Evolutionary conservation across 2,888 invertebrate species (phyloP), one percentile per base, ranked within the genome.

Genomic region (Cephalotes varians): DNA sequence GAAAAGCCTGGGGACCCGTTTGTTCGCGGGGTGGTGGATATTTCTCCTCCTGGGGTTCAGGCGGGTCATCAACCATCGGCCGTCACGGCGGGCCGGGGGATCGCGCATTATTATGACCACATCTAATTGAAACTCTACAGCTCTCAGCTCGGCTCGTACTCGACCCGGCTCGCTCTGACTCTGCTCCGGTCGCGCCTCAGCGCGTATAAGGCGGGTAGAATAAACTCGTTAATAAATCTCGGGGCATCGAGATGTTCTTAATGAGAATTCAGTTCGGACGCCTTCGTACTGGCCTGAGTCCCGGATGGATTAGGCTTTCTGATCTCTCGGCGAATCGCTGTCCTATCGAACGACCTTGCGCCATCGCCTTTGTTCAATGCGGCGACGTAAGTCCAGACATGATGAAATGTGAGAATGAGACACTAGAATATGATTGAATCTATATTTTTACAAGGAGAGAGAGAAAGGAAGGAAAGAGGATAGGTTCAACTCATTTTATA

Each of bases 61-160:
- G 83, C 84, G 91, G 90, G 91, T 92, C 92, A 92, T 92, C 91
- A 91, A 91, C 90, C 88, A 92, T 90, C 89, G 87, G 82, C 80
- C 86, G 82, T 77, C 87, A 60, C 69, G 83, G 80, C 62, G 84
- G 69, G 65, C 81, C 81, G 84, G 85, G 85, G 79, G 85, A 84
- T 82, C 74, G 62, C 83, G 87, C 85, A 89, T 88, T 91, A 92
- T 92, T 92, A 91, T 88, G 90, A 91, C 86, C 92, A 91, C 91
- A 91, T 92, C 91, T 92, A 92, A 92, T 92, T 92, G 92, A 92
- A 92, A 91, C 90, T 89, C 87, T 88, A 86, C 86, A 89, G 88
- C 89, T 87, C 86, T 69, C 37, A 49, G n/a, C 51, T 28, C 71
- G 62, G 28, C 40, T 44, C 34, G 31, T 1, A 15, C 56, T 37